Base-by-base conservation (phyloP, 1,140 invertebrate species). In the Cyclina sinensis region DNA sequence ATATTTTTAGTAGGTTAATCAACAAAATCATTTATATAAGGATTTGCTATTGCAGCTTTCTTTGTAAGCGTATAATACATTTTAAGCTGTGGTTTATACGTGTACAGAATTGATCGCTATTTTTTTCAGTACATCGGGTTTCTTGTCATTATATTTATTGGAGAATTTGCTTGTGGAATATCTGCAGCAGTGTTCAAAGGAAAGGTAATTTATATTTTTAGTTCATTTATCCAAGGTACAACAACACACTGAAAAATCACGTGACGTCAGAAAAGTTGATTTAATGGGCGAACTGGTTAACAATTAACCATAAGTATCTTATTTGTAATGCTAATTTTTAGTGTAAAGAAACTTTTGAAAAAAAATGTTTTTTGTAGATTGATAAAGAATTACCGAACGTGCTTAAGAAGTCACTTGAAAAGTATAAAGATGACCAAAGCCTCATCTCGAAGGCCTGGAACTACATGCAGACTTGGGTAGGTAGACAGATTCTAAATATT, bases 161-260 rank as follows among this genome's bases (percentile, higher is more conserved):
- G 97, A 24, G 97, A 97, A 12, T 94, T 98, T 4, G 95, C 97
- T 0, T 98, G 98, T 0, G 96, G 97, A 0, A 97, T 97, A 12
- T 97, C 98, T 12, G 97, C 97, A 21, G 96, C 96, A 54, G 97
- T 97, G 68, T 97, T 97, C 91, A 97, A 97, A 96, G 96, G 96
- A 86, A 96, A 96, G 92, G 97, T 97, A 94, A 95, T 39, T 51
- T n/a, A 5, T 18, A 21, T 30, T 74, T n/a, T 5, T 73, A n/a
- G 21, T 11, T 35, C n/a, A 18, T 14, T 14, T 80, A n/a, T 18
- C 7, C 1, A 21, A n/a, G 78, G 9, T 21, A 7, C 9, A n/a
- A 4, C 21, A 21, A 11, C 21, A 18, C 5, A 70, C 14, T 70
- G 27, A 65, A 18, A 65, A 59, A 59, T 59, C 54, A 11, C 16